Evolutionary conservation across 2,888 invertebrate genomes (phyloP).

Genomic region (Nomada fabriciana): DNA sequence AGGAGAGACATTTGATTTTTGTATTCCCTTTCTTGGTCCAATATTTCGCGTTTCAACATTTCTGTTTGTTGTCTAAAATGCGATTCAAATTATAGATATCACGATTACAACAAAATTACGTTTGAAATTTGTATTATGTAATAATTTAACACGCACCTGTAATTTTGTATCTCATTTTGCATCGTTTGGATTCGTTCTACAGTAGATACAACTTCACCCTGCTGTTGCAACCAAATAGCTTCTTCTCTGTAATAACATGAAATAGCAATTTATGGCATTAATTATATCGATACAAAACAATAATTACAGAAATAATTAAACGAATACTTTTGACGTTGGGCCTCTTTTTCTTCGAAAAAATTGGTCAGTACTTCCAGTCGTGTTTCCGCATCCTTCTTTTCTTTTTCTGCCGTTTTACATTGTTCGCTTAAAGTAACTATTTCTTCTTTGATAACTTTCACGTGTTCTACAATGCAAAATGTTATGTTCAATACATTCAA

Average conservation of each 20-base stretch:
- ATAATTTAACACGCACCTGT: conserved; percentile 86
- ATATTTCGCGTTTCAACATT: conserved; percentile 91
- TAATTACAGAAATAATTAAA: conserved; percentile 4
- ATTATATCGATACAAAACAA: neutral
- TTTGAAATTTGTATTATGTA: neutral
- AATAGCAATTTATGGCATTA: neutral
- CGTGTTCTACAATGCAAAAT: conserved; percentile 79
- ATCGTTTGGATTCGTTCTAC: conserved; percentile 91
- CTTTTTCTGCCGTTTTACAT: conserved; percentile 88
- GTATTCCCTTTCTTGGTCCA: conserved; percentile 92
- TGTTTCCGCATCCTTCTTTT: conserved; percentile 91
- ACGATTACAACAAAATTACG: neutral
- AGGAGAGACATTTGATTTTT: conserved; percentile 90
- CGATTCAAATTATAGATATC: conserved; percentile 31
- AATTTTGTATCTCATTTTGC: conserved; percentile 92
- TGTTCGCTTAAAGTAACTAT: conserved; percentile 86
- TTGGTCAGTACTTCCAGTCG: conserved; percentile 93
- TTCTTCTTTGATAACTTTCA: conserved; percentile 85
- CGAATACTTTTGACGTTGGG: conserved; percentile 93
- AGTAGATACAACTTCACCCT: conserved; percentile 92
- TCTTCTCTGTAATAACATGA: conserved; percentile 88
- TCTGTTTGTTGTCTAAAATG: conserved; percentile 88
- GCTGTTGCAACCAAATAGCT: conserved; percentile 91
- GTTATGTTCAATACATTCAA: conserved; percentile 58
- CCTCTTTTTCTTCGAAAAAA: conserved; percentile 96